Base-by-base conservation (phyloP, 2,888 invertebrate genomes). In the Tridacna crocea region DNA sequence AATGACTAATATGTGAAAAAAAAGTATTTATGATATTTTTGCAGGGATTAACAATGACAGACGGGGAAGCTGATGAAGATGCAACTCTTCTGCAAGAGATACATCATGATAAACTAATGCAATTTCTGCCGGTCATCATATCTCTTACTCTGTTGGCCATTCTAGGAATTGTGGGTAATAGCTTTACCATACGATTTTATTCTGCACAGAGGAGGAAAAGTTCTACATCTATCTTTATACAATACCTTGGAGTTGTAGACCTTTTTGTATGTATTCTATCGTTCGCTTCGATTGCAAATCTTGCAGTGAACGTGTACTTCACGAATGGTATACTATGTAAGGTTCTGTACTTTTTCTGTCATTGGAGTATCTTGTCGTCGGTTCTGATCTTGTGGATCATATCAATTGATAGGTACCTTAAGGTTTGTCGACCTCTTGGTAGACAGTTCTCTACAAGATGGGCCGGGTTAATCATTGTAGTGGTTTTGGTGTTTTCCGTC, bases 131-230 rank as follows among this genome's bases (percentile, higher is more conserved):
- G 4, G 26, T 61, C 61, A 61, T 61, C 13, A 24, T 61, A 61
- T 61, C 24, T 22, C 26, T 61, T 1, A 24, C 61, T n/a, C 2
- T 61, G 1, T 61, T 10, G 3, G 61, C 61, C 13, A 61, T 61
- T 24, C 15, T 61, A n/a, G 61, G 61, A 61, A 61, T 61, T 24
- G 61, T 61, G 15, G 61, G 61, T 22, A 61, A 61, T 22, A 24
- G 61, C 22, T 61, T 61, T 13, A 61, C 61, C n/a, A 61, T 61
- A 24, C 19, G 61, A 13, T 61, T 24, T 22, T 61, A 61, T 24
- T 17, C 61, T 13, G 24, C 61, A 61, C 61, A 22, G 19, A 0
- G 19, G 13, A n/a, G 24, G 13, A 61, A 13, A 22, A 24, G n/a
- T n/a, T 61, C 61, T 13, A 61, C 61, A 61, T 17, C 61, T 1